phyloP scores from a whole-genome alignment of 2,888 invertebrate species.

The Coelogynopora nodosa region DNA sequence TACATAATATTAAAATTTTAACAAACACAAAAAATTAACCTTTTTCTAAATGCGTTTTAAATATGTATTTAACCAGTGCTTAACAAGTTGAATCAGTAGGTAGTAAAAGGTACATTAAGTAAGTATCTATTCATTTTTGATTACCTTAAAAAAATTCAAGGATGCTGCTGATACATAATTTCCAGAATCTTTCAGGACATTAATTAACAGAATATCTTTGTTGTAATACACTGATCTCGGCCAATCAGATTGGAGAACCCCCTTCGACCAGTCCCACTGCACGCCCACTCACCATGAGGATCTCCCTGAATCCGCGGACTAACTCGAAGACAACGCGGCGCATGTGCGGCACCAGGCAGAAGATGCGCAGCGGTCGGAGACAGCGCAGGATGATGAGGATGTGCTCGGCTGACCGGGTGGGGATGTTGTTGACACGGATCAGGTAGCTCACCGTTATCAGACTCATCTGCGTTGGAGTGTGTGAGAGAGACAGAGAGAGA shows the following conservation, averaged over 20 bases:
- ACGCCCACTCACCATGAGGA: slow-evolving; percentile 72
- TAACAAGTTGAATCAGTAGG: no score
- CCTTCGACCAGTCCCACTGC: not conserved
- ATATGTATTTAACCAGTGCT: no score
- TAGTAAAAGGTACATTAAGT: no score
- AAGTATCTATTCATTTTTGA: no score
- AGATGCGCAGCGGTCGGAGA: slow-evolving; percentile 88
- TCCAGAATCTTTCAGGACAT: no score
- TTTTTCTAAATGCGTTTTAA: no score
- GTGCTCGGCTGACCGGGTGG: slow-evolving; percentile 88
- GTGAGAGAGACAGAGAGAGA: not conserved
- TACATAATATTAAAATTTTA: no score
- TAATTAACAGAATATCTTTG: not conserved
- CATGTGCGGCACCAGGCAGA: slow-evolving; percentile 97
- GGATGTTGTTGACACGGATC: slow-evolving; percentile 80
- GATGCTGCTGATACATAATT: no score
- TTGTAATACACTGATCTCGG: not conserved
- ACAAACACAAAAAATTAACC: no score
- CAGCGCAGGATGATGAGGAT: slow-evolving; percentile 91
- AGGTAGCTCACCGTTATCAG: slow-evolving; percentile 83
- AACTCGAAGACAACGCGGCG: slow-evolving; percentile 96
- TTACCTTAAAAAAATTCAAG: no score
- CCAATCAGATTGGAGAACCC: not conserved
- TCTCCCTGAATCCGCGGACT: slow-evolving; percentile 96
- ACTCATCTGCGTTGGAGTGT: slow-evolving; percentile 70